Percentiles rank a stretch among this genome's conserved stretches.
These are phyloP conservation scores for Operophtera brumata DNA, from an alignment of 2,888 invertebrate species.

Conservation along the genomic window DNA sequence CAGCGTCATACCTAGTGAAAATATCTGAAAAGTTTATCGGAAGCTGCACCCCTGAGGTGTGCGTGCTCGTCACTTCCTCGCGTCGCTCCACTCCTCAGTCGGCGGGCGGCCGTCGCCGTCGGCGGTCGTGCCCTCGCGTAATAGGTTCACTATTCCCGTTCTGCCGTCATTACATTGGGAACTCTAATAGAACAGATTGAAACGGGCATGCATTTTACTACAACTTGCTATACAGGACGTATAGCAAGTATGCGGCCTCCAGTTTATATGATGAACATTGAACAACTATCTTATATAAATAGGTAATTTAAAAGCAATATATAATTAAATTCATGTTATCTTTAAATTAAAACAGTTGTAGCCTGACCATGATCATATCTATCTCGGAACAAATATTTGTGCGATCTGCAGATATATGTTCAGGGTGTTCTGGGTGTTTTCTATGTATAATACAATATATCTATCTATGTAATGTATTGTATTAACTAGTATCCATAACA, in stretches of 20 bases:
- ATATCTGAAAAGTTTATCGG: slow-evolving; percentile 41
- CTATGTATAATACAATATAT: too few species aligned
- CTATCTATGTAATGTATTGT: too few species aligned
- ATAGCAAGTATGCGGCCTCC: neutral
- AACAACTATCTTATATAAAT: too few species aligned
- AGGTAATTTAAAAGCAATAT: too few species aligned
- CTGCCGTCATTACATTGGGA: slow-evolving; percentile 46
- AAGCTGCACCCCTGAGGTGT: slow-evolving; percentile 52
- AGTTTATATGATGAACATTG: too few species aligned
- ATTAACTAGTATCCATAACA: too few species aligned
- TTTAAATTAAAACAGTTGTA: too few species aligned
- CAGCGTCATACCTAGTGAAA: slow-evolving; percentile 28
- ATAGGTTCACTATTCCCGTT: slow-evolving; percentile 62
- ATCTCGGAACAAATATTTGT: too few species aligned
- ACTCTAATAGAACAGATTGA: slow-evolving; percentile 44
- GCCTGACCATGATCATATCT: too few species aligned
- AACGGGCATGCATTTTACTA: slow-evolving; percentile 29
- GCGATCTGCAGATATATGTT: too few species aligned
- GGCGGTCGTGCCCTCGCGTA: slow-evolving; percentile 67
- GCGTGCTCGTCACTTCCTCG: slow-evolving; percentile 62
- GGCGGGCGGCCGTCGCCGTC: slow-evolving; percentile 59
- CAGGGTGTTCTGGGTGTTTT: too few species aligned
- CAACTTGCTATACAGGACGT: slow-evolving; percentile 5
- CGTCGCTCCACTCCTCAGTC: slow-evolving; percentile 70
- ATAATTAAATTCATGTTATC: too few species aligned